These are phyloP conservation scores for Myotis yumanensis DNA, from an alignment of 2,113 vertebrate genomes.

Conservation along the genomic window DNA sequence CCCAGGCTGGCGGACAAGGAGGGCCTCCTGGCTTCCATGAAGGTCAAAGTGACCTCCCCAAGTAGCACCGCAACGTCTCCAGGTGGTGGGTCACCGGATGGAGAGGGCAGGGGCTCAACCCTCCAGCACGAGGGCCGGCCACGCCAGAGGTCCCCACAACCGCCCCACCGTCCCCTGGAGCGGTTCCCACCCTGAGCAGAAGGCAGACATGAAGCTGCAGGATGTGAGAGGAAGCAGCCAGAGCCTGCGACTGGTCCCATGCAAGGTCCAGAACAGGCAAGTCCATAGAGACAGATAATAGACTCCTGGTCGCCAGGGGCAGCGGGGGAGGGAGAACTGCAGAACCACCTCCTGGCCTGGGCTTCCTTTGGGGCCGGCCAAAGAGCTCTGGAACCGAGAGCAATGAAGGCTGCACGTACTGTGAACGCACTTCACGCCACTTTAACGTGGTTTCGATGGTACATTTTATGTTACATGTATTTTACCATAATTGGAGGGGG, in stretches of 20 bases:
- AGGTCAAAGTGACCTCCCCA: neutral
- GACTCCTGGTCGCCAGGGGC: neutral
- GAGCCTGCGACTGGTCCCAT: too few species aligned
- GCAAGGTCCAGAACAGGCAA: neutral
- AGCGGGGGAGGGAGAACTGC: rapidly evolving
- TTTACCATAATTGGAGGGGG: neutral
- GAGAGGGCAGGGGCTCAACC: neutral
- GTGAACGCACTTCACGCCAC: neutral
- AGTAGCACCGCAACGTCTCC: neutral
- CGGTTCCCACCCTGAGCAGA: neutral
- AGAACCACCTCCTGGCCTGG: rapidly evolving
- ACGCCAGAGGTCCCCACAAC: neutral
- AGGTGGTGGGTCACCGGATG: neutral
- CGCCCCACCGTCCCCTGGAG: neutral
- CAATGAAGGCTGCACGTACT: rapidly evolving
- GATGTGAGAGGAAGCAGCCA: neutral
- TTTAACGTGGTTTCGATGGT: neutral
- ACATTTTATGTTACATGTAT: neutral
- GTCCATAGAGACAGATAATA: rapidly evolving
- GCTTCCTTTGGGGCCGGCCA: neutral
- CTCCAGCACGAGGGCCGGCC: neutral
- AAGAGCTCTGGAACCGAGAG: neutral
- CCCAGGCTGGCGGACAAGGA: neutral
- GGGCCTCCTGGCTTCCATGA: neutral
- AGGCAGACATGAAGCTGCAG: neutral